Evolutionary conservation across 2,888 invertebrate genomes (phyloP), one percentile per base, ranked within the genome.

Genomic region (Xanthorhoe spadicearia): DNA sequence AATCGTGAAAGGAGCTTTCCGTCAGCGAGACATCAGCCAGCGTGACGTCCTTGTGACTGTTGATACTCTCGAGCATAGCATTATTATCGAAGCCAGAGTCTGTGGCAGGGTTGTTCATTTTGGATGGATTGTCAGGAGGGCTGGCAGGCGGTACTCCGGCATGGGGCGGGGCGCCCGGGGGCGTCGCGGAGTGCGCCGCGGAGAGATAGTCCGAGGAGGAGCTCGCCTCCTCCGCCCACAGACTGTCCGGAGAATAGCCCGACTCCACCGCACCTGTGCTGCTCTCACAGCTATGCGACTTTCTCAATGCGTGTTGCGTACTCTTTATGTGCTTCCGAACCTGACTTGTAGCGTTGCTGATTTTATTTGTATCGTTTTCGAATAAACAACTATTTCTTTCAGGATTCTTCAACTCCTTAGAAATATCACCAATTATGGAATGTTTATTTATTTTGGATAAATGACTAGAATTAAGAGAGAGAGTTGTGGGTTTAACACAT

Each of bases 61-160:
- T 88, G 18, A 86, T 77, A 68, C 88, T 90, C 73, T 89, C 90
- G 65, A 86, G 76, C 76, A 88, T 77, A 46, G 87, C 89, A 56
- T 91, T 89, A 64, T 88, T 92, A 71, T 93, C 93, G 70, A 93
- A 76, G 10, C 92, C 93, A 9, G 93, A 93, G 83, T 94, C 93
- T 38, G 86, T 88, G 69, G 87, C 83, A 65, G 82, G 82, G 56
- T 89, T 87, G 69, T 93, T 92, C 89, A 92, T 92, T 79, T 85
- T 90, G 23, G 83, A 79, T 32, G 69, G 76, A 70, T 74, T 78
- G 67, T 84, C 84, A 69, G 78, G 54, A 15, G 19, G 49, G 43
- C 83, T 82, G 85, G 87, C 38, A 13, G 38, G 38, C 38, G 38
- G 38, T 2, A 13, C 38, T 1, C 38, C 86, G 80, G 87, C 80